Base-by-base conservation (phyloP, 1,140 invertebrate species). In the Formica selysi region DNA sequence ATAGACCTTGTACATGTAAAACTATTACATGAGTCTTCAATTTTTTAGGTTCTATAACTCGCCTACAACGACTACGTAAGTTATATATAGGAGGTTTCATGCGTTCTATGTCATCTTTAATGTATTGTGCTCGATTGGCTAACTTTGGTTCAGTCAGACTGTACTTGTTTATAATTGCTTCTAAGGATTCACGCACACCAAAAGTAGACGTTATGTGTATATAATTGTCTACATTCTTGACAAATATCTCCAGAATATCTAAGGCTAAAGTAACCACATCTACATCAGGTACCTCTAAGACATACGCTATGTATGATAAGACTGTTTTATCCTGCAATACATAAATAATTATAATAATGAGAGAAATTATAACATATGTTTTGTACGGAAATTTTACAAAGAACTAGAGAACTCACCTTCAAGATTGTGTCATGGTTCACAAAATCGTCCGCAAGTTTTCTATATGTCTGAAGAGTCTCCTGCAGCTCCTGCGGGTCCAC, bases 71-170 rank as follows among this genome's bases (percentile, higher is more conserved):
- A 59, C 95, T 95, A 2, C 94, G 92, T 38, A 95, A 91, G 90
- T 95, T 95, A 61, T 95, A 95, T 92, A 95, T 95, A 32, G 94
- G 94, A 29, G 94, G 94, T 86, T 95, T 95, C 93, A 95, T 95
- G 7, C 94, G 91, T 73, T 95, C 95, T 76, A 95, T 95, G 29
- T 94, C 92, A 86, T 95, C 91, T 44, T 93, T 95, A 11, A 95
- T 90, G 62, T 87, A 76, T 78, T 95, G 93, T 0, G 94, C 94
- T 73, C 92, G 91, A 85, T 91, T 93, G 0, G 91, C 93, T 62
- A 95, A 85, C 73, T 94, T 92, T 64, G 94, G 92, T 71, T 95
- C 91, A 22, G 93, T 91, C 65, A 93, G 54, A 38, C 80, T 86
- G 86, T 95, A 95, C 44, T 94, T 95, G 65, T 95, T 93, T 26